phyloP scores from a whole-genome alignment of 1,140 invertebrate species.

The Platyscapa corneri region DNA sequence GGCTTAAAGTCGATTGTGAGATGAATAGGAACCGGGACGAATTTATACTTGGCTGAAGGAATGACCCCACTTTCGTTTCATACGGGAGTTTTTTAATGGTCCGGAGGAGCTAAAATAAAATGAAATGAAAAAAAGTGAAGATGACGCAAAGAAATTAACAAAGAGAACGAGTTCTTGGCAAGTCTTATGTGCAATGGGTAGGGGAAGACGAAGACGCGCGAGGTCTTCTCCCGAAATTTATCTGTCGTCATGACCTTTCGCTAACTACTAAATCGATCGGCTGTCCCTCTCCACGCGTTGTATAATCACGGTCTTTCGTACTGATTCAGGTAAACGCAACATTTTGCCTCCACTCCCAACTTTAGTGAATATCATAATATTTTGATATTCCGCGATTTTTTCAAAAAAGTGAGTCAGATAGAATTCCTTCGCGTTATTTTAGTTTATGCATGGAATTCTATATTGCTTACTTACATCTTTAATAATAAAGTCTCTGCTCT shows the following conservation, averaged over 20 bases:
- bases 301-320: constrained; percentile 56
- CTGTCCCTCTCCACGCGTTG: constrained; percentile 50
- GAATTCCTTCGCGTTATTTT: no score
- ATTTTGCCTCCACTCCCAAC: background rate
- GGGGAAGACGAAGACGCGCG: constrained; percentile 41
- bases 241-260: constrained; percentile 67
- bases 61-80: constrained; percentile 63
- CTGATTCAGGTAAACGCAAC: constrained; percentile 13
- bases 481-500: no score
- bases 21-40: constrained; percentile 55
- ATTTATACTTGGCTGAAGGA: constrained; percentile 62
- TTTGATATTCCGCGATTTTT: constrained; percentile 8
- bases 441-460: no score
- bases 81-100: constrained; percentile 57
- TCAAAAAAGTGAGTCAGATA: background rate
- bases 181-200: constrained; percentile 51
- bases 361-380: background rate
- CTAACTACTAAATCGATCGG: constrained; percentile 58
- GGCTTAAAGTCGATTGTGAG: constrained; percentile 63
- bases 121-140: constrained; percentile 42
- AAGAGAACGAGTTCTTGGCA: constrained; percentile 44
- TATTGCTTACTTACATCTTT: no score
- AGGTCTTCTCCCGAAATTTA: constrained; percentile 65
- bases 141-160: constrained; percentile 54
- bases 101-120: background rate